Evolutionary conservation across 2,888 invertebrate genomes (phyloP), one percentile per base, ranked within the genome.

Genomic region (Latrodectus hesperus): DNA sequence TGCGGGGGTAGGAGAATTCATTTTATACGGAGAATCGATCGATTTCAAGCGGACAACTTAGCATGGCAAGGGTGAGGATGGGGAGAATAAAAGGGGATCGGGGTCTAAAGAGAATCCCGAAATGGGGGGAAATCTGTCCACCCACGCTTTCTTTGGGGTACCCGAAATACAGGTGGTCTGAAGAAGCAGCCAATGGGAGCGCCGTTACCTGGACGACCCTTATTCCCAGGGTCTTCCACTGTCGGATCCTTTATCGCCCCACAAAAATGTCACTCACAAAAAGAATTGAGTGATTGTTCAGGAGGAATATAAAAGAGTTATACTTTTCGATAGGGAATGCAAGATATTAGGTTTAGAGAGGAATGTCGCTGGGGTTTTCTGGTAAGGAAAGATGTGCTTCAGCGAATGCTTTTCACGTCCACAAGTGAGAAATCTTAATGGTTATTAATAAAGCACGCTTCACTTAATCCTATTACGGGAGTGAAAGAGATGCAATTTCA

Each of bases 151-250:
- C 73, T 68, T 26, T 17, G 26, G 26, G 17, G 67, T 26, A 51
- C 73, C 53, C 73, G 73, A 60, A 73, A 73, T 52, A 73, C 73
- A 73, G 73, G 73, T 73, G 73, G 51, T 73, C 53, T 52, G 52
- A 26, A 22, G 52, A 12, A 60, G 17, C 73, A 17, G 52, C 73
- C 73, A 73, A 73, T 73, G 73, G 52, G 73, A 73, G 73, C 52
- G 51, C 53, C 73, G 73, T 53, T 73, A 73, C 73, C 73, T 73
- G 73, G 73, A 49, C 73, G 73, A 73, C 73, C 73, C 73, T 53
- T 52, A 52, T 73, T 73, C 52, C 51, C 73, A 17, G 73, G 73
- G 22, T 53, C 53, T 73, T 22, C 73, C 73, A 17, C 73, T 17
- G 17, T 73, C 53, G n/a, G 51, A 16, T 73, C 52, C 73, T 68